A percentile compares a stretch with the other conserved stretches of the same genome.
phyloP scores from a whole-genome alignment of 2,888 invertebrate genomes.

The Conus canariensis region DNA sequence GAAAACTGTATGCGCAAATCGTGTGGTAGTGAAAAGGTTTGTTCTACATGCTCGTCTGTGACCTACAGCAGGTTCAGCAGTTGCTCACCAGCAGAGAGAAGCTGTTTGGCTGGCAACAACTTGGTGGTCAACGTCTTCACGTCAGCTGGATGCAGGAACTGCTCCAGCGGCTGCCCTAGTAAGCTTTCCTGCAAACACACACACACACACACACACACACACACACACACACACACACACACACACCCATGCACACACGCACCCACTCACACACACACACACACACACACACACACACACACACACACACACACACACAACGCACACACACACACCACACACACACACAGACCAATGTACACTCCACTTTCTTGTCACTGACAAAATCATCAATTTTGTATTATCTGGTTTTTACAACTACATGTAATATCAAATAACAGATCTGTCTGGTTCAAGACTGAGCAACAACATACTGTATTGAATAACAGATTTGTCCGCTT shows the following conservation, averaged over 20 bases:
- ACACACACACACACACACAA: not conserved
- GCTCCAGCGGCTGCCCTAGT: conserved; percentile 18
- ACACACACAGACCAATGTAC: not conserved
- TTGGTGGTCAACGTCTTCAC: conserved; percentile 28
- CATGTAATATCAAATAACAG: too few species aligned
- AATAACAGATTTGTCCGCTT: too few species aligned
- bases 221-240: conserved; percentile 19
- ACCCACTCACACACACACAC: not conserved
- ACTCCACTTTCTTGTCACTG: too few species aligned
- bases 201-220: not conserved
- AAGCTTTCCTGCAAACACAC: conserved; percentile 19
- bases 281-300: conserved; percentile 9
- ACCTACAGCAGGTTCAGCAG: too few species aligned
- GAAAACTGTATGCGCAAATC: too few species aligned
- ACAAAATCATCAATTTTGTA: too few species aligned
- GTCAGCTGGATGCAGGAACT: conserved; percentile 20
- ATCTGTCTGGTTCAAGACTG: too few species aligned
- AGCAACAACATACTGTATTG: too few species aligned
- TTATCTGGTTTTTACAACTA: too few species aligned
- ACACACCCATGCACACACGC: not conserved
- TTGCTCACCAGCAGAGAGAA: not conserved
- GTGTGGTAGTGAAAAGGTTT: too few species aligned
- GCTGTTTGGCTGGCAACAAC: conserved; percentile 24
- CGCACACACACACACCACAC: not conserved
- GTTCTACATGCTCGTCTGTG: too few species aligned